Base-by-base conservation (phyloP, 2,888 invertebrate genomes). In the Hemicrepidius hirtus region DNA sequence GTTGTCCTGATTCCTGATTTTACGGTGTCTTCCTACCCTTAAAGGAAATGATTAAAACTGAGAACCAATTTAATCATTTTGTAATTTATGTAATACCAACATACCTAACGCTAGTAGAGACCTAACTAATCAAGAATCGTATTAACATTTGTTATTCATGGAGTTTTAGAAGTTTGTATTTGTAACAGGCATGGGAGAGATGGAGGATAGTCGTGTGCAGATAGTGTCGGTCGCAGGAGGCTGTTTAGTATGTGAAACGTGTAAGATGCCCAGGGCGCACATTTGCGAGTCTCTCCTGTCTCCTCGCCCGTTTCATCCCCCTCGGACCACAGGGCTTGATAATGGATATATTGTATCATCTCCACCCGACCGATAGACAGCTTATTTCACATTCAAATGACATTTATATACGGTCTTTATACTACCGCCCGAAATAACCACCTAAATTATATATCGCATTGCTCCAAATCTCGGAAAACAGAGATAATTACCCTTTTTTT, bases 161-260 rank as follows among this genome's bases (percentile, higher is more conserved):
- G 62, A 68, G 67, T 72, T 71, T 72, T 57, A 18, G 59, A 60
- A 68, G 67, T 71, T 67, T 35, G 67, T 55, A 35, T 68, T 68
- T 68, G 46, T 57, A 68, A 46, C 72, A 68, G 32, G 68, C 62
- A 63, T 68, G 28, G 53, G 32, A 57, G 72, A 72, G 59, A 69
- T 69, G 44, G 69, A 68, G 65, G 73, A 73, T 73, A 73, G 68
- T 69, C 73, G 73, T 73, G 73, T 69, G 67, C 68, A 69, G 69
- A 73, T 68, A 72, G 75, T 72, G 73, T 68, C 73, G 74, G 76
- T 82, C 83, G 80, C 81, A 80, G 79, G 80, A 79, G 80, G 79
- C 84, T 84, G 84, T 84, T 85, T 84, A 84, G 84, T 85, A 85
- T 85, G 85, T 85, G 84, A 85, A 85, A 84, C 84, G 84, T 82